Evolutionary conservation across 1,140 invertebrate species (phyloP), one percentile per base, ranked within the genome.

Genomic region (Brachionus rotundiformis): DNA sequence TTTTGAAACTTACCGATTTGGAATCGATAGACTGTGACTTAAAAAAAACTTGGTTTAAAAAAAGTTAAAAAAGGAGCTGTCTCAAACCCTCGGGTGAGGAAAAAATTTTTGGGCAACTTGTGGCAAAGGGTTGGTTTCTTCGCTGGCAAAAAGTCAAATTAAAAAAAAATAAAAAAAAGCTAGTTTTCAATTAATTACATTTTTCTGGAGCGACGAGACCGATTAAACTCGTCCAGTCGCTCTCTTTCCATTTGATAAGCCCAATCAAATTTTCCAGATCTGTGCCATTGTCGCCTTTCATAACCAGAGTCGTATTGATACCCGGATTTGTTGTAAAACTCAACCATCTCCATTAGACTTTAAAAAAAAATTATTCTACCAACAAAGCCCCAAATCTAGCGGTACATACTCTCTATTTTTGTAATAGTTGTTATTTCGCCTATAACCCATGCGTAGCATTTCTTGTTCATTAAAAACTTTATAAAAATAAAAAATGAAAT

Each of bases 21-120:
- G 68, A 73, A 44, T 73, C 68, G 25, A 41, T 73, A 41, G 68
- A 73, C 25, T 73, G 33, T 31, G 68, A 73, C 68, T 73, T 44
- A 5, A 44, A 31, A 73, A 23, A 44, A 13, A 47, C 11, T 23
- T 73, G 41, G 11, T 11, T 65, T 0, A 31, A 65, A n/a, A 63
- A 63, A 8, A 29, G 23, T 4, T 29, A 31, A 31, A 63, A 25
- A 65, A 29, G 1, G 1, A 54, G 19, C 13, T 65, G 3, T 65
- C n/a, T 65, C 25, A 31, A 19, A 54, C 47, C 19, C 47, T 54
- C 7, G n/a, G 19, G 3, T 54, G 3, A 16, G 47, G 47, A 54
- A 54, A 54, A 54, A 54, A 54, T 54, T 54, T 54, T 54, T 54
- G 47, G 0, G n/a, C 47, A 54, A 54, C 47, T 54, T 54, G 47